Conservation (phyloP, 2,113 vertebrate genomes). For the Dolichallabes microphthalmus region DNA sequence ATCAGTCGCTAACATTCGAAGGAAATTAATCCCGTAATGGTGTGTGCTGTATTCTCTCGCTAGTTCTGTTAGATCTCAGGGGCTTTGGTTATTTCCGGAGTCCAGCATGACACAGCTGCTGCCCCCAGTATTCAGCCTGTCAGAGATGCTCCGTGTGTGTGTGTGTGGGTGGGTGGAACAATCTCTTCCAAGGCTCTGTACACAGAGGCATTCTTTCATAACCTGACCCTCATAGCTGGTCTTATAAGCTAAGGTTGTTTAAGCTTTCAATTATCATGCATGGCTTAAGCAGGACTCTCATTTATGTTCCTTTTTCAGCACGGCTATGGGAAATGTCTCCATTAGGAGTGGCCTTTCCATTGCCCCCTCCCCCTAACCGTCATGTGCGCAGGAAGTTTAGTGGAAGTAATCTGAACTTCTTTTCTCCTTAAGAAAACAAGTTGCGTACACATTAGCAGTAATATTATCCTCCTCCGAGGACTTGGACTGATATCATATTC, state of each 20-base stretch:
- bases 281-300: constrained; percentile 52
- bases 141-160: constrained; percentile 20
- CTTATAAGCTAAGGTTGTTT: not conserved
- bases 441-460: constrained; percentile 18
- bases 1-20: constrained; percentile 18
- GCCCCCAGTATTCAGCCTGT: constrained; percentile 16
- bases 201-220: not conserved
- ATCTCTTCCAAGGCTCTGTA: not conserved
- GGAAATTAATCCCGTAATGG: constrained; percentile 8
- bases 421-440: constrained; percentile 21
- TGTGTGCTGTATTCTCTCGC: constrained; percentile 38
- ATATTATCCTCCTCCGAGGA: constrained; percentile 3
- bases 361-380: not conserved
- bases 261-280: constrained; percentile 52
- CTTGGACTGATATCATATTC: not conserved
- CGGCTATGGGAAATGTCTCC: constrained; percentile 60
- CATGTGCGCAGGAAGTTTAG: constrained; percentile 36
- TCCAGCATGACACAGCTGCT: constrained; percentile 44
- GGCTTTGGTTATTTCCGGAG: constrained; percentile 49
- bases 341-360: constrained; percentile 48
- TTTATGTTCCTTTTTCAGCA: constrained; percentile 57
- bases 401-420: constrained; percentile 44
- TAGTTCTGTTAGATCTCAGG: constrained; percentile 21
- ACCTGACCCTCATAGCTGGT: not conserved
- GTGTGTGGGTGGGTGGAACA: constrained; percentile 21